A percentile compares a stretch with the other conserved stretches of the same genome.
Evolutionary conservation across 1,140 invertebrate species (phyloP).

Genomic region (Centruroides sculpturatus): DNA sequence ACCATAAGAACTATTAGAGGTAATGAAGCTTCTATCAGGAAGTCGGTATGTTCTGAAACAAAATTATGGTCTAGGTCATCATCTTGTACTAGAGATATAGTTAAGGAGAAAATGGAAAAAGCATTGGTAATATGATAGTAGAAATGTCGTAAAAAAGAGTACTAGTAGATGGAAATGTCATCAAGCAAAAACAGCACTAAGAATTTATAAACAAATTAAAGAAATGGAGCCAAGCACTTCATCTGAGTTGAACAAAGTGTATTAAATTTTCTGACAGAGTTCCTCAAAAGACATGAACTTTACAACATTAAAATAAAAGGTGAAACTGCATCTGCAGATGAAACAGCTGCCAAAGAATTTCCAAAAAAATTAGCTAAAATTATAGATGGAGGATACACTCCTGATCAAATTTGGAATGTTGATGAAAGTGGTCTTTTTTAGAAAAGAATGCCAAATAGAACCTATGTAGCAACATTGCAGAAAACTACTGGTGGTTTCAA

Average conservation of each 20-base stretch:
- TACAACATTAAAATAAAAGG: not conserved
- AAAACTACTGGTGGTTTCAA: conserved; percentile 21
- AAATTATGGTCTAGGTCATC: not conserved
- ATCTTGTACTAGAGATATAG: not conserved
- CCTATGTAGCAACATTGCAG: conserved; percentile 23
- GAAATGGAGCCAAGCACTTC: not conserved
- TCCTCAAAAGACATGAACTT: not conserved
- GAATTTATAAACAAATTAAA: not conserved
- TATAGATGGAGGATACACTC: not conserved
- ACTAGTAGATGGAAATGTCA: not conserved
- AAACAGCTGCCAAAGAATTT: not conserved
- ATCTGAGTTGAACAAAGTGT: not conserved
- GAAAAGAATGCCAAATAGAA: conserved; percentile 21
- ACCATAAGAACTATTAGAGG: not conserved
- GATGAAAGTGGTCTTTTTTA: conserved; percentile 17
- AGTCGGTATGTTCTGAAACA: not conserved
- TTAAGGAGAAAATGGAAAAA: not conserved
- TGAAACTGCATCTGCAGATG: not conserved
- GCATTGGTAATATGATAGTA: not conserved
- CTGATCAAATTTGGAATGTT: not conserved
- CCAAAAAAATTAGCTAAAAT: not conserved
- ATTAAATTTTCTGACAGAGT: not conserved
- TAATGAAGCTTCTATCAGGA: not conserved
- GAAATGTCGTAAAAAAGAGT: not conserved
- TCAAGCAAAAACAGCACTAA: not conserved